Evolutionary conservation across 2,888 invertebrate species (phyloP), one percentile per base, ranked within the genome.

Genomic region (Eurytoma californica): DNA sequence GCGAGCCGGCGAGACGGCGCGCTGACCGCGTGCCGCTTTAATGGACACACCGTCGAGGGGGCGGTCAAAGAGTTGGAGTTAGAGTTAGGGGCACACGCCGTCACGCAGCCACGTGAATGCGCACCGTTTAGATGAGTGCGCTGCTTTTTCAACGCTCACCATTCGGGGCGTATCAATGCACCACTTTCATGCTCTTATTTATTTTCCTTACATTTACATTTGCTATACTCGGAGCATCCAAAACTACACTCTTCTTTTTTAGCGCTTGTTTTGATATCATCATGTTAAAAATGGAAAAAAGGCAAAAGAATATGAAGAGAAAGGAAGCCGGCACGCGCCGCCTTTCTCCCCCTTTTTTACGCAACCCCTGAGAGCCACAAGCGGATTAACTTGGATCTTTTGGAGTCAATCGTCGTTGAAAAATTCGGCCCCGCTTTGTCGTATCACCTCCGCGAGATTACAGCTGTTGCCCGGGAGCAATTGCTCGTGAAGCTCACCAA

Each of bases 391-490:
- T 65, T n/a, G 47, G 63, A 47, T 58, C 24, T 69, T 69, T 76
- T 30, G 28, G 28, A 76, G 79, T 58, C 69, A 73, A 79, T 74
- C 75, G 79, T 70, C 66, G 65, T 66, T 39, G 57, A 70, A 79
- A 70, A 24, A 67, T n/a, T 58, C 28, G 70, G 5, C 39, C 16
- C 9, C 47, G 20, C n/a, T 53, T 53, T 53, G 53, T n/a, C 16
- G 53, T 53, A 53, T 53, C 53, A n/a, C 53, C 53, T 53, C 14
- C n/a, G 68, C n/a, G 72, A 53, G 30, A 55, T 53, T 73, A 73
- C 30, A 60, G 60, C 47, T 14, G 72, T 16, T 24, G 1, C 13
- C 49, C 58, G 24, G 63, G 65, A 70, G 70, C 58, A 58, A 77
- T 65, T 47, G 57, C 51, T 18, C 61, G 53, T 39, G 61, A 63